phyloP scores from a whole-genome alignment of 2,113 vertebrate genomes.

The Chaetodon trifascialis region DNA sequence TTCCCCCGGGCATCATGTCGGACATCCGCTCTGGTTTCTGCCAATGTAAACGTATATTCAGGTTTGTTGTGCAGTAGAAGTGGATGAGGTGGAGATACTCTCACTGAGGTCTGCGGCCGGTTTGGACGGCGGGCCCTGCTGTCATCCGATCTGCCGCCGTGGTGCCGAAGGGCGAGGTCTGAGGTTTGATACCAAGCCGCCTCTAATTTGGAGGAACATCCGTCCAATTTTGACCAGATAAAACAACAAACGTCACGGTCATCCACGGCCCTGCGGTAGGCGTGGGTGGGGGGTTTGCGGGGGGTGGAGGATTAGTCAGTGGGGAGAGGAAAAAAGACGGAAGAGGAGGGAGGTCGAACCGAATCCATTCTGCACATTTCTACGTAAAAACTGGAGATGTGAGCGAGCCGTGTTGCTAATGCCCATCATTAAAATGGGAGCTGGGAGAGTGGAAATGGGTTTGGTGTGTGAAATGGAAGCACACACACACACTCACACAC shows the following conservation, averaged over 20 bases:
- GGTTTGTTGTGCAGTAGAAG: slow-evolving; percentile 10
- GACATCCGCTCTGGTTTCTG: background rate
- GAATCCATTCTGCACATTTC: slow-evolving; percentile 62
- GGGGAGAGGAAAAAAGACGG: slow-evolving; percentile 2
- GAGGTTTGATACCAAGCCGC: slow-evolving; percentile 19
- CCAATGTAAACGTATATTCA: background rate
- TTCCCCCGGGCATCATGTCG: background rate
- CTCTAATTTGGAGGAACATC: slow-evolving; percentile 35
- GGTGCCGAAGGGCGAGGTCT: slow-evolving; percentile 14
- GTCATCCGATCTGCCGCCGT: slow-evolving; percentile 21
- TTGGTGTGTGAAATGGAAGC: slow-evolving; percentile 54
- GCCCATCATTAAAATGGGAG: slow-evolving; percentile 62
- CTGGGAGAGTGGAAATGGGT: slow-evolving; percentile 57
- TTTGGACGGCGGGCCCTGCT: background rate
- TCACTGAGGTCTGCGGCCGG: slow-evolving; percentile 31
- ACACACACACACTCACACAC: background rate
- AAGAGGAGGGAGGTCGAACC: background rate
- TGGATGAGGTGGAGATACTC: slow-evolving; percentile 20
- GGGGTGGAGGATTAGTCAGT: slow-evolving; percentile 31
- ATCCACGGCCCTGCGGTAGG: background rate
- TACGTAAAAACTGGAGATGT: slow-evolving; percentile 62
- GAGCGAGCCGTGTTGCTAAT: slow-evolving; percentile 50
- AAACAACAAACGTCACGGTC: slow-evolving; percentile 9
- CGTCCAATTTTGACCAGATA: slow-evolving; percentile 31
- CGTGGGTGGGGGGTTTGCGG: too few relatives aligned